Percentiles rank a stretch among this genome's conserved stretches.
Evolutionary conservation across 2,113 vertebrate genomes (phyloP).

Genomic region (Stegostoma tigrinum): DNA sequence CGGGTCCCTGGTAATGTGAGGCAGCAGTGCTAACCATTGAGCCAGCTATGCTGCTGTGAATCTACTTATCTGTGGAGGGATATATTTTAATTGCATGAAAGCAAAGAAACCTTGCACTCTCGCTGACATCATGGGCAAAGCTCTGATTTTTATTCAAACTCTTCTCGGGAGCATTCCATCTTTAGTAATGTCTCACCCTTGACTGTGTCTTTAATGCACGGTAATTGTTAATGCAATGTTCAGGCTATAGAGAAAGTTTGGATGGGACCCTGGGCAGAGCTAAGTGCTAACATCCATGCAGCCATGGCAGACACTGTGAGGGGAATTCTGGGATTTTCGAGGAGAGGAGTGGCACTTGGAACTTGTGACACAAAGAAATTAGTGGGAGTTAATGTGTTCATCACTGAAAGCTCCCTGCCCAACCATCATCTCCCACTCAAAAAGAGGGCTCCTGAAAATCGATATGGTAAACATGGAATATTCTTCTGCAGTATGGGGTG

Average conservation of each 20-base stretch:
- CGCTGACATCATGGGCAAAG: too few species aligned
- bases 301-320: background rate
- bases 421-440: background rate
- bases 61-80: background rate
- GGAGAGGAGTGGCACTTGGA: background rate
- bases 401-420: background rate
- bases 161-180: background rate
- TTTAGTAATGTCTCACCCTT: background rate
- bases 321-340: background rate
- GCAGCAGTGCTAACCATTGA: too few species aligned
- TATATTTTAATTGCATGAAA: background rate
- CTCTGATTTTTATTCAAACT: background rate
- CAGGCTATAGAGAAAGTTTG: background rate
- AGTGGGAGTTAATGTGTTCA: background rate
- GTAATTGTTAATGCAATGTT: background rate
- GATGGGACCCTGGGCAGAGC: background rate
- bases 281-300: background rate
- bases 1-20: too few species aligned
- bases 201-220: background rate
- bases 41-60: too few species aligned
- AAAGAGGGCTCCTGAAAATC: background rate
- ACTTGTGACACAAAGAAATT: background rate
- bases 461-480: background rate
- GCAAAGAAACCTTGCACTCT: background rate
- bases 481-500: background rate